These are phyloP conservation scores for Halocaridina rubra DNA, from an alignment of 2,888 invertebrate genomes.

Conservation along the genomic window DNA sequence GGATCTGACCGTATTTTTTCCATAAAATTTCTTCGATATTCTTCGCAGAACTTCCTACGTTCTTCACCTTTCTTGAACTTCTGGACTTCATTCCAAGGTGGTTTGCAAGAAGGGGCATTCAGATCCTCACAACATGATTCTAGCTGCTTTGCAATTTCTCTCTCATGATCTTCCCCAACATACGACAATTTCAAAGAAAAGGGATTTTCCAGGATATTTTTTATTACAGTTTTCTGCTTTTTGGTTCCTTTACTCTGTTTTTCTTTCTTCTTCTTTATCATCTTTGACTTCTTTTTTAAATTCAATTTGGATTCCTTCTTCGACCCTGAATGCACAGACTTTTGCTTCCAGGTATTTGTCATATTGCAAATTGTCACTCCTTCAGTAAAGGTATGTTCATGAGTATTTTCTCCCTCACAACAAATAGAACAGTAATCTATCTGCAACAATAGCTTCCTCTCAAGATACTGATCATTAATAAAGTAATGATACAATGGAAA, in stretches of 20 bases:
- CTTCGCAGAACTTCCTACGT: background rate
- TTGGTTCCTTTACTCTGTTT: constrained; percentile 10
- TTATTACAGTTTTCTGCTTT: constrained; percentile 22
- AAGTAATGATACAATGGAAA: background rate
- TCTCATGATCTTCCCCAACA: background rate
- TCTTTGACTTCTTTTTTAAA: no score
- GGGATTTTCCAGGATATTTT: constrained; percentile 62
- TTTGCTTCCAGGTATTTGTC: no score
- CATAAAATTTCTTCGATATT: background rate
- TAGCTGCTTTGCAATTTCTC: background rate
- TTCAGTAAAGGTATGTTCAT: no score
- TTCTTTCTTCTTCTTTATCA: constrained; percentile 1
- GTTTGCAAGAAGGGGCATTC: background rate
- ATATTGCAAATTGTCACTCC: no score
- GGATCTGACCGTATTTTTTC: background rate
- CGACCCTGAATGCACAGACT: no score
- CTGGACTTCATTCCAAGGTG: constrained; percentile 34
- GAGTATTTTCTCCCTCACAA: no score
- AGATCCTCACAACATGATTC: constrained; percentile 1
- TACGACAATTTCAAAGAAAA: constrained; percentile 45
- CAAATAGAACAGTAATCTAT: no score
- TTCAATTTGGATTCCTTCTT: no score
- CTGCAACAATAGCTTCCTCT: no score
- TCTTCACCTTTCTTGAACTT: constrained; percentile 28
- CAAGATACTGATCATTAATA: background rate